Evolutionary conservation across 2,888 invertebrate species (phyloP), one percentile per base, ranked within the genome.

Genomic region (Drosophila robusta): DNA sequence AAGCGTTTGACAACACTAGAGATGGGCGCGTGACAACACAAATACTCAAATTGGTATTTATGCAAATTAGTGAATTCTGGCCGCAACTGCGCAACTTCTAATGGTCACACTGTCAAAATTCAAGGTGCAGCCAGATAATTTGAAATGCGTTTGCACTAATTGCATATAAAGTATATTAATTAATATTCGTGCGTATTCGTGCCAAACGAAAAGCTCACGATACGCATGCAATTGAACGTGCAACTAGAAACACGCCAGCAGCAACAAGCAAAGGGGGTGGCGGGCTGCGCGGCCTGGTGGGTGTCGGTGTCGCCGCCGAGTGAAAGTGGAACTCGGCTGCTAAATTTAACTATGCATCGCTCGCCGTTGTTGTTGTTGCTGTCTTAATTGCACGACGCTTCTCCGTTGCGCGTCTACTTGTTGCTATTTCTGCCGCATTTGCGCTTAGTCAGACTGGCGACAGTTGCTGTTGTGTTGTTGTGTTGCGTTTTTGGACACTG

Each of bases 241-340:
- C 75, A 65, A 57, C 49, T 29, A 41, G 39, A 54, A 57, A 5
- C 42, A 44, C 54, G 14, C 16, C 14, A 9, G 18, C 24, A 4
- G 34, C 44, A 44, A 47, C 51, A 54, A 29, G 3, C 29, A 9
- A 29, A 3, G 7, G 8, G 29, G 29, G 29, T 29, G 29, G 55
- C 44, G 61, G 45, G 41, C 70, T 38, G 49, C 44, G 41, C 34
- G 57, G 69, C 29, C 54, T 65, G 73, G 67, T 64, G 68, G 75
- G 69, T 64, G 72, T 64, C 61, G 79, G 66, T 66, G 70, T 72
- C 51, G 69, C 64, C 65, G 63, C 26, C 61, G 75, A 89, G 89
- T 89, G 89, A 89, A 89, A 89, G 89, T 89, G 89, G 89, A 89
- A 90, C 89, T 89, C 86, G 78, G 84, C 68, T 87, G 87, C 90